phyloP scores from a whole-genome alignment of 2,113 vertebrate species.

The Psettodes erumei region DNA sequence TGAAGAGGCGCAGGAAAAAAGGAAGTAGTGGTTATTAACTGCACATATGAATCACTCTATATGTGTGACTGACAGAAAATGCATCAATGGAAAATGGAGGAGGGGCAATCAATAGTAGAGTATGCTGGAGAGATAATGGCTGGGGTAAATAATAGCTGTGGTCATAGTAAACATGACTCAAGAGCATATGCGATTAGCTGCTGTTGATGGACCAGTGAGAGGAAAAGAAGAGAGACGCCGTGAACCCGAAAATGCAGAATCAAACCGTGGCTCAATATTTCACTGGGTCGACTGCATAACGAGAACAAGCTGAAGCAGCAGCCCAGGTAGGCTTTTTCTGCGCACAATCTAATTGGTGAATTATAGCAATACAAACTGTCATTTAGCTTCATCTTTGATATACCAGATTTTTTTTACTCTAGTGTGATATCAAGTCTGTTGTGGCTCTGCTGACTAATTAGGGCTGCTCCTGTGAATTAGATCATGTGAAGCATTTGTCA shows the following conservation, averaged over 20 bases:
- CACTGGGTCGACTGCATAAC: not conserved
- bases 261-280: conserved; percentile 4
- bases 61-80: not conserved
- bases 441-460: not conserved
- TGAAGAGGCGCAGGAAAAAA: not conserved
- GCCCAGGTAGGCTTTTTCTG: not conserved
- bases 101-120: conserved; percentile 4
- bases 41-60: not conserved
- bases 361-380: not conserved
- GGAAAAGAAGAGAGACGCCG: not conserved
- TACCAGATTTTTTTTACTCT: not conserved
- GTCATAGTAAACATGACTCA: conserved; percentile 12
- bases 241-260: not conserved
- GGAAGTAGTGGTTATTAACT: not conserved
- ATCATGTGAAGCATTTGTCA: no score
- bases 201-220: conserved; percentile 27
- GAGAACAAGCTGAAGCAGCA: not conserved
- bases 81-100: not conserved
- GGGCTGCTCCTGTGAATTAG: not conserved
- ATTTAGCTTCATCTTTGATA: conserved; percentile 1
- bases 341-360: not conserved
- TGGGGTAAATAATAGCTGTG: conserved; percentile 20
- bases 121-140: conserved; percentile 27
- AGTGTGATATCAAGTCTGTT: not conserved
- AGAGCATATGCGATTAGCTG: conserved; percentile 22